Percentiles rank a stretch among this genome's conserved stretches.
phyloP scores from a whole-genome alignment of 2,113 vertebrate species.

The Python bivittatus region DNA sequence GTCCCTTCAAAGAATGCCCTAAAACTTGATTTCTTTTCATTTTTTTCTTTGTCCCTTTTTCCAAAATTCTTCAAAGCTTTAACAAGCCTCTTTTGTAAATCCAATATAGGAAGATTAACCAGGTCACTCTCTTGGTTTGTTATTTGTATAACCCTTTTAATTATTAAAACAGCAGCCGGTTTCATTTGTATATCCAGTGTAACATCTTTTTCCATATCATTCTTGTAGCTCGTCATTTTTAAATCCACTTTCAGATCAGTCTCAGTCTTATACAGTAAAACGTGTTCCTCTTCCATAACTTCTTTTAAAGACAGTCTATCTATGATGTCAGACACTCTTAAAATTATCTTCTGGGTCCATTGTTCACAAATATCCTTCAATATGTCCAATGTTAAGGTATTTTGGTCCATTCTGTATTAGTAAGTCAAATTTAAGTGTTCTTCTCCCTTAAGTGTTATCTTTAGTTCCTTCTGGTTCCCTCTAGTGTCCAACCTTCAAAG shows the following conservation, averaged over 20 bases:
- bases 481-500: background rate
- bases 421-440: background rate
- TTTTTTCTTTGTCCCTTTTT: background rate
- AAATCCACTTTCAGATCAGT: background rate
- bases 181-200: background rate
- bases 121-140: background rate
- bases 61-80: background rate
- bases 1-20: too few relatives aligned
- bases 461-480: background rate
- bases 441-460: background rate
- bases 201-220: background rate
- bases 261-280: background rate
- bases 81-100: background rate
- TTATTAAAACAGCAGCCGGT: background rate
- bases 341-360: background rate
- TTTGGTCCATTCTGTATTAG: too few relatives aligned
- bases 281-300: background rate
- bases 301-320: background rate
- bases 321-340: background rate
- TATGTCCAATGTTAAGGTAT: too few relatives aligned
- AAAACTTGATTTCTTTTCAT: too few relatives aligned
- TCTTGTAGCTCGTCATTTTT: background rate
- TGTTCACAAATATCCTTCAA: background rate
- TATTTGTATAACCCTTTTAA: background rate
- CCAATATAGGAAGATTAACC: background rate